A percentile compares a stretch with the other conserved stretches of the same genome.
These are phyloP conservation scores for Labia minor DNA, from an alignment of 2,888 invertebrate genomes.

Conservation along the genomic window DNA sequence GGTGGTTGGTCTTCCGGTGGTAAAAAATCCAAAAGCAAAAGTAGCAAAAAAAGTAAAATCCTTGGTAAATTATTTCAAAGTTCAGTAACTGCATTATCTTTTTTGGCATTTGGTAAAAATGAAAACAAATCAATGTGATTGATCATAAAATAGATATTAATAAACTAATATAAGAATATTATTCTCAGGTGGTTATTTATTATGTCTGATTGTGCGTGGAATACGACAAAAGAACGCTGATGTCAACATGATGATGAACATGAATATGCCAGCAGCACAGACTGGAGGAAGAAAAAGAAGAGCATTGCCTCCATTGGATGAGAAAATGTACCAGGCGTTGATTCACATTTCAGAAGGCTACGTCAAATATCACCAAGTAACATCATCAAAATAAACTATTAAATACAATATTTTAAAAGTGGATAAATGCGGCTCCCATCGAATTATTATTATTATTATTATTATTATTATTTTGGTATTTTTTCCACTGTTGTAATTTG, in stretches of 20 bases:
- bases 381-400: not conserved
- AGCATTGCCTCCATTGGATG: constrained; percentile 1
- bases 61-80: constrained; percentile 53
- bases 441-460: too few species aligned
- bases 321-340: constrained; percentile 23
- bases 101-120: constrained; percentile 56
- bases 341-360: constrained; percentile 26
- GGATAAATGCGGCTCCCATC: too few species aligned
- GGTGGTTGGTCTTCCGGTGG: not conserved
- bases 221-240: constrained; percentile 48
- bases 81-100: constrained; percentile 66
- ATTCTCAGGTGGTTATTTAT: constrained; percentile 52
- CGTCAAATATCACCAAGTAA: constrained; percentile 23
- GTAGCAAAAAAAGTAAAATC: not conserved
- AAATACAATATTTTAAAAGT: too few species aligned
- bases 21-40: not conserved
- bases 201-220: constrained; percentile 66
- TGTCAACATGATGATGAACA: not conserved
- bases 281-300: not conserved
- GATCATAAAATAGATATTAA: too few species aligned
- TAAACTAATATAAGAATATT: not conserved
- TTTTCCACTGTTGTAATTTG: too few species aligned
- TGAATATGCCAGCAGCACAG: not conserved
- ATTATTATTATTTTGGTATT: too few species aligned
- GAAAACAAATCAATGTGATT: too few species aligned